Percentiles rank a stretch among this genome's conserved stretches.
Conservation (phyloP, 2,113 vertebrate genomes). For the Symphodus melops region DNA sequence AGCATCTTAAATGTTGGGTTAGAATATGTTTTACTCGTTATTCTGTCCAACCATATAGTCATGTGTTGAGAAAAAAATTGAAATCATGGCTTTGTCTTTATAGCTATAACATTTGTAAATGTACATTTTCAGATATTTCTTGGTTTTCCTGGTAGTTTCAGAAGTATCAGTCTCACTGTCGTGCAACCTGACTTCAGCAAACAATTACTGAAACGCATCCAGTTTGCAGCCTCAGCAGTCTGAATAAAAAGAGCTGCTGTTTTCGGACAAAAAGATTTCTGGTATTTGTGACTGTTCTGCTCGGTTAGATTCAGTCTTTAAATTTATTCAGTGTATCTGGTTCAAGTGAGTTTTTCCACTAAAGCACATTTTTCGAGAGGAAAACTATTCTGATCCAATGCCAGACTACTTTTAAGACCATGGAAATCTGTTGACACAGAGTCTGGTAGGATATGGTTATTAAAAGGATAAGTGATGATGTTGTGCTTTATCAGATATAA, state of each 20-base stretch:
- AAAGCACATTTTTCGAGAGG: slow-evolving; percentile 21
- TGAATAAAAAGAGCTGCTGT: slow-evolving; percentile 27
- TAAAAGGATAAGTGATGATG: slow-evolving; percentile 5
- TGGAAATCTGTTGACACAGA: slow-evolving; percentile 47
- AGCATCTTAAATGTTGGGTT: too few species aligned
- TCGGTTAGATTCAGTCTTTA: slow-evolving; percentile 23
- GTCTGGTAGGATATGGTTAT: slow-evolving; percentile 40
- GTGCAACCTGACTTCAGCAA: not conserved
- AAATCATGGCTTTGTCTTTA: too few species aligned
- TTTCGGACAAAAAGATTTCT: slow-evolving; percentile 1
- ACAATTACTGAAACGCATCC: slow-evolving; percentile 25
- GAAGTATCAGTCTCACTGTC: too few species aligned
- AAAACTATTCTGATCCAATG: slow-evolving; percentile 19
- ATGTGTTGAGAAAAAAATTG: too few species aligned
- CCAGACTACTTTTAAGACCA: slow-evolving; percentile 17
- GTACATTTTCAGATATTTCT: too few species aligned
- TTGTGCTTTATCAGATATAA: slow-evolving; percentile 24
- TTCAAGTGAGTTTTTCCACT: slow-evolving; percentile 30
- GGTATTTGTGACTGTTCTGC: not conserved
- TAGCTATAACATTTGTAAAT: too few species aligned
- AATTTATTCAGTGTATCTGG: slow-evolving; percentile 23
- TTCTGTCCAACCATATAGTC: too few species aligned
- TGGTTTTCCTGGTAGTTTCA: too few species aligned
- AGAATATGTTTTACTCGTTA: too few species aligned
- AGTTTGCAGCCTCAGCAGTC: slow-evolving; percentile 28